Conservation (phyloP, 2,113 vertebrate genomes). For the Rhinoderma darwinii region DNA sequence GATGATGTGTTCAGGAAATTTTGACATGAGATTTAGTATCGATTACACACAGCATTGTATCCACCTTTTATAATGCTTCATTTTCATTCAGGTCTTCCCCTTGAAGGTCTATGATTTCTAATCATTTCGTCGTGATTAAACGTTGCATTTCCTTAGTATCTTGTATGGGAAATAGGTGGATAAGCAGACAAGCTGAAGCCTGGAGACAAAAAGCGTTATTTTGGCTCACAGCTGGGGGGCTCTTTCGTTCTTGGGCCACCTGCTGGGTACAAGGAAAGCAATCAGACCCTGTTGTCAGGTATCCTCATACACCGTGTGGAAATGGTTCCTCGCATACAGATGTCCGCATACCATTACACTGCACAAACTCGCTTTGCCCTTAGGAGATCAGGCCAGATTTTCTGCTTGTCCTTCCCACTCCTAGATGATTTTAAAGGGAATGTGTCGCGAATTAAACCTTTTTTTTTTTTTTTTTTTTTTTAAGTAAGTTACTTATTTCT, state of each 20-base stretch:
- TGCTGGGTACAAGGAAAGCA: constrained; percentile 35
- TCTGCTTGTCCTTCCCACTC: not conserved
- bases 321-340: not conserved
- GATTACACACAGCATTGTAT: not conserved
- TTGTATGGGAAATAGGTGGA: not conserved
- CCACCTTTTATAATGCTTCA: not conserved
- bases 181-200: not conserved
- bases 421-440: not conserved
- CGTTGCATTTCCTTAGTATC: not conserved
- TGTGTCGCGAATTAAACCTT: too few relatives aligned
- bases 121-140: not conserved
- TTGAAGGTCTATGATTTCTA: not conserved
- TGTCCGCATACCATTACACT: not conserved
- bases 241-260: not conserved
- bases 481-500: too few relatives aligned
- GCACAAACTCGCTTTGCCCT: not conserved
- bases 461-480: too few relatives aligned
- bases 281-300: not conserved
- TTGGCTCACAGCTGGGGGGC: not conserved
- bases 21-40: too few relatives aligned
- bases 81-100: not conserved
- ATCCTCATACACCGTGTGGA: not conserved
- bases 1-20: too few relatives aligned
- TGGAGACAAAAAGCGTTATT: constrained; percentile 1
- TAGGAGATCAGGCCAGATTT: not conserved